phyloP scores from a whole-genome alignment of 37 sponge, comb jelly and placozoan genomes.

The Mnemiopsis leidyi region DNA sequence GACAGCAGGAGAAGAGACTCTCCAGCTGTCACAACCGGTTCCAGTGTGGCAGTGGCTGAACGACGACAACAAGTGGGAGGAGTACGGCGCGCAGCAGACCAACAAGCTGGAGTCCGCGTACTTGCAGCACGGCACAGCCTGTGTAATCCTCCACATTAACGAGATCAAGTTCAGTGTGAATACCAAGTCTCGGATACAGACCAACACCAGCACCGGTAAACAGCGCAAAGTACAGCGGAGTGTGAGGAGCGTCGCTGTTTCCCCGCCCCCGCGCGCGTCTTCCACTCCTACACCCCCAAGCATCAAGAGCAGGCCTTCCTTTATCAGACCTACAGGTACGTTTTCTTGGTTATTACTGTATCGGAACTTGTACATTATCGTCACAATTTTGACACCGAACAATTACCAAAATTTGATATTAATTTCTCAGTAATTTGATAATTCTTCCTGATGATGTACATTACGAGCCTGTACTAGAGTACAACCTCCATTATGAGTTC shows the following conservation, averaged over 20 bases:
- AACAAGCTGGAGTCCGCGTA: constrained; percentile 13
- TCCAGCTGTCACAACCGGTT: background rate
- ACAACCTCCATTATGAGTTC: too few relatives aligned
- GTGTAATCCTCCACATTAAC: constrained; percentile 36
- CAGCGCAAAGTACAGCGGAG: constrained; percentile 56
- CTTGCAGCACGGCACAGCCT: constrained; percentile 58
- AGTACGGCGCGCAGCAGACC: constrained; percentile 1
- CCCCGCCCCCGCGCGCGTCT: background rate
- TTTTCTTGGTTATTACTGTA: too few relatives aligned
- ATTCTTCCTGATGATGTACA: too few relatives aligned
- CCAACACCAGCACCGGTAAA: constrained; percentile 53
- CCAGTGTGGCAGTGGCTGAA: constrained; percentile 64
- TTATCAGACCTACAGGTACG: background rate
- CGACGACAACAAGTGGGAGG: constrained; percentile 29
- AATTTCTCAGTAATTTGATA: too few relatives aligned
- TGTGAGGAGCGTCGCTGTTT: background rate
- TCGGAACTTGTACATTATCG: too few relatives aligned
- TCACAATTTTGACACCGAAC: too few relatives aligned
- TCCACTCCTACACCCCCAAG: constrained; percentile 5
- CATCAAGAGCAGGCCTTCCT: background rate
- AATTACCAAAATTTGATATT: too few relatives aligned
- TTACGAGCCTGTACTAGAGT: too few relatives aligned
- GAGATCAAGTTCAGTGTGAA: constrained; percentile 33
- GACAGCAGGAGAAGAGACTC: constrained; percentile 57
- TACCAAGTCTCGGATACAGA: constrained; percentile 51